phyloP scores from a whole-genome alignment of 1,140 invertebrate genomes.

The Mylabris phalerata region DNA sequence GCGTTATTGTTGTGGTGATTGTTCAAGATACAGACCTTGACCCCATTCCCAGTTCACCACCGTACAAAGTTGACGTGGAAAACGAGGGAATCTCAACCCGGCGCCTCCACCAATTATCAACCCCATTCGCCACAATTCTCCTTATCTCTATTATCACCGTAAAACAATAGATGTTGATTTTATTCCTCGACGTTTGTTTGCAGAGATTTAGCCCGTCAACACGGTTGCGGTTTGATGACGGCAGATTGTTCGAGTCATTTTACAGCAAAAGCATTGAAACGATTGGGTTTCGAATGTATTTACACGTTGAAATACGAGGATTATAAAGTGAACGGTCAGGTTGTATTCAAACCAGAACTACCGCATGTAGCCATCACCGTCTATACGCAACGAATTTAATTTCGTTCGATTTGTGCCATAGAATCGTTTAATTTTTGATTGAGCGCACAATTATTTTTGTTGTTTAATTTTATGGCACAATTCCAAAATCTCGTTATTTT shows the following conservation, averaged over 20 bases:
- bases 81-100: neutral
- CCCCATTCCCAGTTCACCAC: neutral
- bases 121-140: too few relatives aligned
- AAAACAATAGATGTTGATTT: neutral
- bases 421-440: too few relatives aligned
- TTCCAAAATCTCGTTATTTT: too few relatives aligned
- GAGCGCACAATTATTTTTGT: too few relatives aligned
- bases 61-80: neutral
- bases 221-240: constrained; percentile 47
- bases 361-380: constrained; percentile 50
- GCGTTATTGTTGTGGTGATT: too few relatives aligned
- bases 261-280: constrained; percentile 60
- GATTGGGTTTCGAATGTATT: constrained; percentile 57
- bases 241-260: constrained; percentile 62
- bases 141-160: too few relatives aligned
- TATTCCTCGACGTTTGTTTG: constrained; percentile 32
- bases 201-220: constrained; percentile 51
- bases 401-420: too few relatives aligned
- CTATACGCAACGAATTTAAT: constrained; percentile 44
- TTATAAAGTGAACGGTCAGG: constrained; percentile 51
- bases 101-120: neutral
- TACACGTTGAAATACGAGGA: constrained; percentile 58
- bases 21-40: neutral
- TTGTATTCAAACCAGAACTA: constrained; percentile 50
- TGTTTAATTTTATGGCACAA: too few relatives aligned